phyloP scores from a whole-genome alignment of 1,140 invertebrate species.

The Nomia melanderi region DNA sequence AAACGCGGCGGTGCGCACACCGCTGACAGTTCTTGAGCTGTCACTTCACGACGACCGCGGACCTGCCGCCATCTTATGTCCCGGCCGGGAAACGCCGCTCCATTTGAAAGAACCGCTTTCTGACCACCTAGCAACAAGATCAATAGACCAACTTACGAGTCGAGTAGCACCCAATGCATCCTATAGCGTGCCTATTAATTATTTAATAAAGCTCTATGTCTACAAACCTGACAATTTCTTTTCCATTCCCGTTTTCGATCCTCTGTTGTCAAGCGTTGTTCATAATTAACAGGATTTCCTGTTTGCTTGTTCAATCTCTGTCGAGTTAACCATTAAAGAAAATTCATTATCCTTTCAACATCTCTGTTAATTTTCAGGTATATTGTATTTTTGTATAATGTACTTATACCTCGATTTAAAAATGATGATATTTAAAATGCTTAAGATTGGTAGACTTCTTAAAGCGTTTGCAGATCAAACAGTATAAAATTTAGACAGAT shows the following conservation, averaged over 20 bases:
- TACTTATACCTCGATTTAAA: too few relatives aligned
- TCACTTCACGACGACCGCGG: constrained; percentile 58
- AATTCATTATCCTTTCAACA: neutral
- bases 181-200: constrained; percentile 16
- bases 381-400: too few relatives aligned
- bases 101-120: constrained; percentile 53
- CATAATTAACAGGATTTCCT: neutral
- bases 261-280: neutral
- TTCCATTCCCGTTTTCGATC: neutral
- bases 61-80: constrained; percentile 58
- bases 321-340: too few relatives aligned
- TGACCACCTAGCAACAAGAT: constrained; percentile 70
- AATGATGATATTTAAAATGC: too few relatives aligned
- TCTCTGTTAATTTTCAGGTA: too few relatives aligned
- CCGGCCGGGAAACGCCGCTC: neutral
- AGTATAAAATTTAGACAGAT: too few relatives aligned
- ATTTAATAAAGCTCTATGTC: constrained; percentile 13
- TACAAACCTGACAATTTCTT: neutral
- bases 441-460: too few relatives aligned
- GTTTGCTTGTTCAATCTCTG: neutral
- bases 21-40: constrained; percentile 73
- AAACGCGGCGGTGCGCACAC: constrained; percentile 57
- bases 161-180: neutral
- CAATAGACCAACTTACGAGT: constrained; percentile 54
- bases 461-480: too few relatives aligned